Conservation (phyloP, 2,113 vertebrate genomes). For the Microtus pennsylvanicus region DNA sequence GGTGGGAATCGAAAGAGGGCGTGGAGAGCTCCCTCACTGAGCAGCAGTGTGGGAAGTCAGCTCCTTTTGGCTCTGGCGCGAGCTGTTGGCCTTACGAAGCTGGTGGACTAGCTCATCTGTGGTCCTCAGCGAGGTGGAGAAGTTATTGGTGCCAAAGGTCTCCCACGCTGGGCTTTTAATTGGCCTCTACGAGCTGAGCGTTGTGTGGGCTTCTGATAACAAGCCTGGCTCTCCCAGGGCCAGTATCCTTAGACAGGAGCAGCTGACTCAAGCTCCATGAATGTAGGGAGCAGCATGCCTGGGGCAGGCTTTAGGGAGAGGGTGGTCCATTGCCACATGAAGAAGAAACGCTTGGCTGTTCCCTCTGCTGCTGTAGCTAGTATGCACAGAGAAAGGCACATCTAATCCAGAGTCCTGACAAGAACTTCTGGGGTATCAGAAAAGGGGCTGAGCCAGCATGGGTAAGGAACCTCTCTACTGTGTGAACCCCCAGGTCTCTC, state of each 20-base stretch:
- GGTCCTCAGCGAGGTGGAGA: constrained; percentile 21
- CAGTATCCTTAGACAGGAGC: not conserved
- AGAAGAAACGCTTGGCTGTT: not conserved
- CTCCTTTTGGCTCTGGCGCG: accelerated
- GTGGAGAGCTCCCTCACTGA: not conserved
- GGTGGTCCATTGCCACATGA: not conserved
- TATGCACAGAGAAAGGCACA: not conserved
- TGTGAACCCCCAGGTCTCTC: not conserved
- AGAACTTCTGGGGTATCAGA: not conserved
- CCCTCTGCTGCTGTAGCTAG: not conserved
- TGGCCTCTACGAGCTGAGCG: constrained; percentile 49
- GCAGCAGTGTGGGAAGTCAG: not conserved
- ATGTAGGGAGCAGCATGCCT: not conserved
- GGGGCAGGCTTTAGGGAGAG: not conserved
- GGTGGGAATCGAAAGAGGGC: not conserved
- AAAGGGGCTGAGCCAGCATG: not conserved
- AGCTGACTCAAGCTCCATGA: not conserved
- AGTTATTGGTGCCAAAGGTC: constrained; percentile 14
- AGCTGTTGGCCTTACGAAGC: constrained; percentile 18
- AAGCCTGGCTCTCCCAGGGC: constrained; percentile 22
- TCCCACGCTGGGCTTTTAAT: constrained; percentile 58
- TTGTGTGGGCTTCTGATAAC: constrained; percentile 35
- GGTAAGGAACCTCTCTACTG: not conserved
- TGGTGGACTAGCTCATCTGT: not conserved
- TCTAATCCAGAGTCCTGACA: not conserved